Percentiles rank a stretch among this genome's conserved stretches.
Conservation (phyloP, 2,797 vertebrate species). For the Lithobates sylvaticus region DNA sequence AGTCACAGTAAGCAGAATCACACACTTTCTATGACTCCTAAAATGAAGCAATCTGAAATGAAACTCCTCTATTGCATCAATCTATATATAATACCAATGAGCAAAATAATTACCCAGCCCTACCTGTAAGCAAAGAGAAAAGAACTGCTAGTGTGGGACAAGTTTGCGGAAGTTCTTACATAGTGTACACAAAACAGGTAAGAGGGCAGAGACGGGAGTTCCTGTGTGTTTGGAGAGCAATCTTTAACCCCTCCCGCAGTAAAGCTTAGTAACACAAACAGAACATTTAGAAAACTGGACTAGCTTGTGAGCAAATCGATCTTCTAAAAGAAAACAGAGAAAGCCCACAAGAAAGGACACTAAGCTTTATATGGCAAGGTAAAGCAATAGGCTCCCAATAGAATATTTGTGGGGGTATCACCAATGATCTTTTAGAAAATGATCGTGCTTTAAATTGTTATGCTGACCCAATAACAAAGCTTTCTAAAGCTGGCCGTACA, state of each 20-base stretch:
- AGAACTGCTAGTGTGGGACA: background rate
- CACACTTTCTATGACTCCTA: no score
- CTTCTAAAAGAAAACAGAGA: no score
- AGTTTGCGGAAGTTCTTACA: constrained; percentile 16
- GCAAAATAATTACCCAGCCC: constrained; percentile 5
- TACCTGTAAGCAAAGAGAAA: constrained; percentile 11
- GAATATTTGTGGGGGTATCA: no score
- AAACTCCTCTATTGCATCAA: background rate
- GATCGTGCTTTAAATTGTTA: no score
- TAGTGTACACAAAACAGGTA: constrained; percentile 45
- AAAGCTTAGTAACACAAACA: constrained; percentile 45
- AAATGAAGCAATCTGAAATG: constrained; percentile 9
- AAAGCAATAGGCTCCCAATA: no score
- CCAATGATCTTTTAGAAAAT: no score
- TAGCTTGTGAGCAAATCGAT: background rate
- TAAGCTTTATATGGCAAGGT: no score
- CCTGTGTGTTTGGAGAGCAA: constrained; percentile 42
- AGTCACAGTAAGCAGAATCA: background rate
- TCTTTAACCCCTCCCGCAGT: constrained; percentile 23
- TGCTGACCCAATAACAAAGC: no score
- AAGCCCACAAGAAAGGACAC: no score
- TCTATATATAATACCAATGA: background rate
- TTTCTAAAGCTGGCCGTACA: no score
- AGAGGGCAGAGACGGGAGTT: constrained; percentile 33
- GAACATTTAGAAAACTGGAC: constrained; percentile 16